Evolutionary conservation across 2,888 invertebrate genomes (phyloP).

Genomic region (Epistrophe grossulariae): DNA sequence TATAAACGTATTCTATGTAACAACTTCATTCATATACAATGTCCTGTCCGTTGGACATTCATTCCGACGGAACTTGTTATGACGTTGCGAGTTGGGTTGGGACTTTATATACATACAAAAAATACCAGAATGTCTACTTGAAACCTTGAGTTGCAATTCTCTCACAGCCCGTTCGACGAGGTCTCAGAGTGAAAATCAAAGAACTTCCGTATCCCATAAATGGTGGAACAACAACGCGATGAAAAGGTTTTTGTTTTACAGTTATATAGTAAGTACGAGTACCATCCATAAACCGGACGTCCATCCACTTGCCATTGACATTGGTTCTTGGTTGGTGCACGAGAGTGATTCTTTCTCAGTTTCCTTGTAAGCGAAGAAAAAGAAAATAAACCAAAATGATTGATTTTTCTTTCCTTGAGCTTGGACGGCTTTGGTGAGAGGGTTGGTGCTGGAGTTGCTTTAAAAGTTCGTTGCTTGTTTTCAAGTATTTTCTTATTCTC

Average conservation of each 20-base stretch:
- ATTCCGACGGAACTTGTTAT: slow-evolving; percentile 45
- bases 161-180: slow-evolving; percentile 36
- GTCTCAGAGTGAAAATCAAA: slow-evolving; percentile 55
- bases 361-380: neutral
- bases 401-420: slow-evolving; percentile 73
- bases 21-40: neutral
- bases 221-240: slow-evolving; percentile 37
- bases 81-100: neutral
- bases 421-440: slow-evolving; percentile 34
- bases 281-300: slow-evolving; percentile 47
- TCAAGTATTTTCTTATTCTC: slow-evolving; percentile 43
- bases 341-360: slow-evolving; percentile 23
- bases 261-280: slow-evolving; percentile 19
- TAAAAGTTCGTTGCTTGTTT: slow-evolving; percentile 37
- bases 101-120: slow-evolving; percentile 6
- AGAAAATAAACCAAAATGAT: slow-evolving; percentile 57
- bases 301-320: slow-evolving; percentile 68
- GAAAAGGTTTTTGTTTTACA: slow-evolving; percentile 16
- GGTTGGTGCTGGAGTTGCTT: slow-evolving; percentile 14
- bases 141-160: slow-evolving; percentile 39
- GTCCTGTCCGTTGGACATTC: neutral
- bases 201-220: slow-evolving; percentile 70
- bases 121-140: slow-evolving; percentile 46
- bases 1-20: neutral
- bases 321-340: slow-evolving; percentile 45